Conservation (phyloP, 2,888 invertebrate species). For the Salticus scenicus region DNA sequence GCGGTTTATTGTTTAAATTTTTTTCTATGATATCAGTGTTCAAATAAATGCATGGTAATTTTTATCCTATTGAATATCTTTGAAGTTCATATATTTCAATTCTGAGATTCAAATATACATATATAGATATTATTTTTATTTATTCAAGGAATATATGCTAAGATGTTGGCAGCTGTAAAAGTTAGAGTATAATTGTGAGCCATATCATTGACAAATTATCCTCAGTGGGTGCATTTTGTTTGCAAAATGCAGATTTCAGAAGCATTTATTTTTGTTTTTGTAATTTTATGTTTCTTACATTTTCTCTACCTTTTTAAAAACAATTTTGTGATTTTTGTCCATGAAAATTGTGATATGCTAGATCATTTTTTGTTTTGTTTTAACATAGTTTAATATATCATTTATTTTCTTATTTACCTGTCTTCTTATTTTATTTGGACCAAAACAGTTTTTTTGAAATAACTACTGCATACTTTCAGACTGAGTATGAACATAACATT, state of each 20-base stretch:
- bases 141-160: too few relatives aligned
- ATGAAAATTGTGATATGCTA: not conserved
- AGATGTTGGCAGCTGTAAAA: too few relatives aligned
- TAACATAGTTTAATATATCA: not conserved
- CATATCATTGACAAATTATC: not conserved
- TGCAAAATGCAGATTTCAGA: not conserved
- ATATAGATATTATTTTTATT: too few relatives aligned
- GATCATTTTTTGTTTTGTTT: not conserved
- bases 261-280: slow-evolving; percentile 2
- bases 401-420: not conserved
- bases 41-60: too few relatives aligned
- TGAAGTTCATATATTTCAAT: too few relatives aligned
- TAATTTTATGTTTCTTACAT: not conserved
- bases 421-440: not conserved
- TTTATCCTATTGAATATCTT: too few relatives aligned
- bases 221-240: not conserved
- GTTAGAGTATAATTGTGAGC: too few relatives aligned
- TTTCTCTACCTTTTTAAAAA: not conserved
- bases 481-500: not conserved
- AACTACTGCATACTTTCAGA: not conserved
- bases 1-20: too few relatives aligned
- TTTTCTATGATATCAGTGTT: too few relatives aligned
- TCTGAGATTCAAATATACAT: too few relatives aligned
- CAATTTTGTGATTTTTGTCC: not conserved
- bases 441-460: not conserved